Evolutionary conservation across 2,797 vertebrate species (phyloP), one percentile per base, ranked within the genome.

Genomic region (Australoheros facetus): DNA sequence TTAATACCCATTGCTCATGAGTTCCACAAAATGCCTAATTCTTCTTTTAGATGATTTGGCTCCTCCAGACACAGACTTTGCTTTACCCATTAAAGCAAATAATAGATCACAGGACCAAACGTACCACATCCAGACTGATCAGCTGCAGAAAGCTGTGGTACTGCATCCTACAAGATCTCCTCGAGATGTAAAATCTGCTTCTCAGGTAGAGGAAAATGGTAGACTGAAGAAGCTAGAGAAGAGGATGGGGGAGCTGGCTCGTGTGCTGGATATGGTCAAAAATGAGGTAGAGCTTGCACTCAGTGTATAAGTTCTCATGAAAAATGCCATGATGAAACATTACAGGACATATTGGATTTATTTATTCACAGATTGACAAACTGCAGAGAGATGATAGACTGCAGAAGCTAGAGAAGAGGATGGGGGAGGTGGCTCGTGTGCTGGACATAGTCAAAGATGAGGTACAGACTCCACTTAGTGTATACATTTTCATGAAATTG

Each of bases 401-500:
- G 3, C 26, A 26, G 26, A 26, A 19, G 3, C 56, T 5, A 5
- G 30, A 30, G 30, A 30, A 30, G 30, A 30, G 30, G 30, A 30
- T 30, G 4, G 30, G 30, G 5, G 30, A 30, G 30, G 4, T 30
- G 30, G 30, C 30, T 30, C 30, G 30, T 30, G 30, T 95, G 92
- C 71, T 97, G 88, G 89, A 93, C 34, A 91, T 91, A 87, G 89
- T 97, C 58, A 95, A 93, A 86, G 80, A 86, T 69, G 96, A 97
- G 95, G 97, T 97, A 32, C 30, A 32, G 30, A 32, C 30, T 7
- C 4, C 30, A 32, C 6, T 32, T 32, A 32, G 1, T 32, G 30
- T 32, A 32, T 32, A 5, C 7, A 6, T 32, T 32, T 32, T 32
- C 6, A 32, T 32, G 32, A 32, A 58, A 53, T 10, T 97, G 96